Conservation (phyloP, 2,888 invertebrate genomes). For the Tachina grossa region DNA sequence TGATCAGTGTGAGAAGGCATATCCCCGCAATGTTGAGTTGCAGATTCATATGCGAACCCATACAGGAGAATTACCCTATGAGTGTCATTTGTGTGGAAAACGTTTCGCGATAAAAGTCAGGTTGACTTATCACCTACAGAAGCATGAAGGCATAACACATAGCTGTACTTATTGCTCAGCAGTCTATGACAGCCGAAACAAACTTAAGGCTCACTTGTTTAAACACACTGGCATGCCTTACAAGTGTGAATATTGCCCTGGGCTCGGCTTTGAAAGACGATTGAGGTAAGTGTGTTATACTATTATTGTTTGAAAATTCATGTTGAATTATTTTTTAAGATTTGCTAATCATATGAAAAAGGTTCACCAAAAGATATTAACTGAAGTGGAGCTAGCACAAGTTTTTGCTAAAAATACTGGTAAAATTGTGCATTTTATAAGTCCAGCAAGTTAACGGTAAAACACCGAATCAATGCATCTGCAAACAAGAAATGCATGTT, state of each 20-base stretch:
- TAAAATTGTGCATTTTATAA: slow-evolving; percentile 71
- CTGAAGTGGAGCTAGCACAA: slow-evolving; percentile 69
- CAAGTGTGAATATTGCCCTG: slow-evolving; percentile 72
- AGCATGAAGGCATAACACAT: slow-evolving; percentile 74
- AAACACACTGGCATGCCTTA: slow-evolving; percentile 76
- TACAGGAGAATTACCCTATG: slow-evolving; percentile 75
- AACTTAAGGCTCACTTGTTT: slow-evolving; percentile 74
- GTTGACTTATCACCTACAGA: slow-evolving; percentile 75
- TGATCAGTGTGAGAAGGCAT: slow-evolving; percentile 73
- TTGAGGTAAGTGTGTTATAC: slow-evolving; percentile 62
- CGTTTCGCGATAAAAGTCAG: slow-evolving; percentile 75
- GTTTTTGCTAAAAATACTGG: slow-evolving; percentile 73
- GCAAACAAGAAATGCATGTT: background rate
- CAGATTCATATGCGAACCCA: slow-evolving; percentile 74
- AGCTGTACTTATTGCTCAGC: slow-evolving; percentile 71
- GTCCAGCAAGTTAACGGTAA: slow-evolving; percentile 7
- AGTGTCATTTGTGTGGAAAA: slow-evolving; percentile 73
- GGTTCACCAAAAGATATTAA: slow-evolving; percentile 64
- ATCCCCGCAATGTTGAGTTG: slow-evolving; percentile 73
- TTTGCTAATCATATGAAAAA: slow-evolving; percentile 72
- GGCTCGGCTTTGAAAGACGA: slow-evolving; percentile 70
- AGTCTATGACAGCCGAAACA: slow-evolving; percentile 73
- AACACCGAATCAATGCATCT: background rate
- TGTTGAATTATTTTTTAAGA: slow-evolving; percentile 53
- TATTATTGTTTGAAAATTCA: slow-evolving; percentile 2